Evolutionary conservation across 2,797 vertebrate genomes (phyloP).

Genomic region (Mormyrus hasselquistii): DNA sequence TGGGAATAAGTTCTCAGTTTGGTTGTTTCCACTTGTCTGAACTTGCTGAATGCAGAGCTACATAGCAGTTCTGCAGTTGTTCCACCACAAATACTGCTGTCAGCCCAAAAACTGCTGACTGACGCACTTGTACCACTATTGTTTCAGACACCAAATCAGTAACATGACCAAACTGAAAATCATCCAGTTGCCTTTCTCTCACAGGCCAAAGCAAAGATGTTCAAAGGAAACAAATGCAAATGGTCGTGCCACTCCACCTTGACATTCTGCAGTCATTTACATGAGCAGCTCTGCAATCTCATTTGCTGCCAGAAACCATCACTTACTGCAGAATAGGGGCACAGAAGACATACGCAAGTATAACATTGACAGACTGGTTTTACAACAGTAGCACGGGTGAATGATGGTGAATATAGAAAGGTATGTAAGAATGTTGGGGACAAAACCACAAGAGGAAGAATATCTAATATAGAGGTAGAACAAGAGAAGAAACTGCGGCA

Average conservation of each 20-base stretch:
- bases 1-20: slow-evolving; percentile 39
- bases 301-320: slow-evolving; percentile 7
- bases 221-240: slow-evolving; percentile 16
- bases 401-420: slow-evolving; percentile 12
- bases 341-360: not conserved
- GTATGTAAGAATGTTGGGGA: slow-evolving; percentile 13
- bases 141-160: not conserved
- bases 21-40: slow-evolving; percentile 31
- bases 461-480: slow-evolving; percentile 22
- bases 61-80: slow-evolving; percentile 10
- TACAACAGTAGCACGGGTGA: slow-evolving; percentile 31
- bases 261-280: not conserved
- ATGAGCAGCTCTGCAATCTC: not conserved
- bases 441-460: slow-evolving; percentile 26
- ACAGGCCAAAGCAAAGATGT: not conserved
- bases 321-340: slow-evolving; percentile 30
- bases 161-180: slow-evolving; percentile 23
- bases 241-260: slow-evolving; percentile 6
- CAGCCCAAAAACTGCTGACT: slow-evolving; percentile 8
- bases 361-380: slow-evolving; percentile 21
- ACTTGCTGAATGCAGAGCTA: slow-evolving; percentile 11
- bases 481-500: not conserved
- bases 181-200: slow-evolving; percentile 2
- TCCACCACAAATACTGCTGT: slow-evolving; percentile 2
- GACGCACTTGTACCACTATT: slow-evolving; percentile 10